Percentiles rank a stretch among this genome's conserved stretches.
These are phyloP conservation scores for Aeoliscus strigatus DNA, from an alignment of 2,797 vertebrate genomes.

Conservation along the genomic window DNA sequence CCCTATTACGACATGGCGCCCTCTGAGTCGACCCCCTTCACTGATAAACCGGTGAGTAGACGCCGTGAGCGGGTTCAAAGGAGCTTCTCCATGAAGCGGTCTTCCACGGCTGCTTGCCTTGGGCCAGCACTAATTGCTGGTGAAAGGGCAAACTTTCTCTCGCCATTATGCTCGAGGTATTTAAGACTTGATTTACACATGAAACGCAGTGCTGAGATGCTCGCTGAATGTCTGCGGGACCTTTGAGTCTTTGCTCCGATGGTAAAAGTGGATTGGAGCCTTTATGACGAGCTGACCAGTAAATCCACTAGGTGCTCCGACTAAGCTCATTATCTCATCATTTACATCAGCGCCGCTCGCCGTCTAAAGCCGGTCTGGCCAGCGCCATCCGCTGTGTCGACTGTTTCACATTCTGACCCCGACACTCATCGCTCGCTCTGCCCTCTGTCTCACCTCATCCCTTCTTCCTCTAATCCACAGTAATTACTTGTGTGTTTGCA, in stretches of 20 bases:
- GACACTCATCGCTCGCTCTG: slow-evolving; percentile 9
- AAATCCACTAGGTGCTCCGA: slow-evolving; percentile 30
- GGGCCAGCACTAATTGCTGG: slow-evolving; percentile 19
- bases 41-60: slow-evolving; percentile 82
- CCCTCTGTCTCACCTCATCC: slow-evolving; percentile 32
- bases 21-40: slow-evolving; percentile 78
- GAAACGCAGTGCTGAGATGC: slow-evolving; percentile 10
- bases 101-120: slow-evolving; percentile 7
- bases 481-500: slow-evolving; percentile 59
- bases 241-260: slow-evolving; percentile 9
- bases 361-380: slow-evolving; percentile 25
- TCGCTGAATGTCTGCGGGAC: slow-evolving; percentile 18
- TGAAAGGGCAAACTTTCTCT: slow-evolving; percentile 19
- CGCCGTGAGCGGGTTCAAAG: slow-evolving; percentile 14
- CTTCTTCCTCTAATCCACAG: slow-evolving; percentile 36
- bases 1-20: slow-evolving; percentile 87
- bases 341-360: slow-evolving; percentile 47
- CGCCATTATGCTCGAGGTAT: slow-evolving; percentile 16
- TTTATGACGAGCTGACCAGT: slow-evolving; percentile 35
- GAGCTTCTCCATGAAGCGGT: slow-evolving; percentile 20
- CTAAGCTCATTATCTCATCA: slow-evolving; percentile 49
- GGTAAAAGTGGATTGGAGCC: slow-evolving; percentile 16
- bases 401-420: slow-evolving; percentile 27
- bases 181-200: slow-evolving; percentile 26
- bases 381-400: too few relatives aligned